phyloP scores from a whole-genome alignment of 2,113 vertebrate genomes.

The Nibea albiflora region DNA sequence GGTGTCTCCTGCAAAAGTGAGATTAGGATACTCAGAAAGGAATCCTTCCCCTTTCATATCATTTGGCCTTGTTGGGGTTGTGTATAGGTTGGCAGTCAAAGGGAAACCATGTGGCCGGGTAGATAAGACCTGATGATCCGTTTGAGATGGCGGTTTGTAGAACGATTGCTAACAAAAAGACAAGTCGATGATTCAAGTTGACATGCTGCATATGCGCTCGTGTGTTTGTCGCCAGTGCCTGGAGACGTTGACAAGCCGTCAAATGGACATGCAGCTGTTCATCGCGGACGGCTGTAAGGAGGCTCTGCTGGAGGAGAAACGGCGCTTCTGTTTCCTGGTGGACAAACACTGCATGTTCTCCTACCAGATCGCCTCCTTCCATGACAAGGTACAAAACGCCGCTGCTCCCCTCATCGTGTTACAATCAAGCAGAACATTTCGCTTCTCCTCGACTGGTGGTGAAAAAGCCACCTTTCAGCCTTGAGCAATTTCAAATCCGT shows the following conservation, averaged over 20 bases:
- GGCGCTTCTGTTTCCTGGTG: conserved; percentile 96
- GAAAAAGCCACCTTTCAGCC: not conserved
- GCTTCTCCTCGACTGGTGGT: not conserved
- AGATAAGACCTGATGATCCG: conserved; percentile 60
- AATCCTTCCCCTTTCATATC: conserved; percentile 23
- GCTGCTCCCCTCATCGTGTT: not conserved
- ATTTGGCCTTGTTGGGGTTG: conserved; percentile 15
- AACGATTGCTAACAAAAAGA: not conserved
- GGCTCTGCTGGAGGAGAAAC: conserved; percentile 95
- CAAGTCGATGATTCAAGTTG: not conserved
- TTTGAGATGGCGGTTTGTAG: conserved; percentile 1
- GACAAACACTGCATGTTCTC: conserved; percentile 96
- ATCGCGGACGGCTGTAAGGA: conserved; percentile 94
- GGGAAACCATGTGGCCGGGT: conserved; percentile 26
- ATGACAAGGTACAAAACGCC: conserved; percentile 86
- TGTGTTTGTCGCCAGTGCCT: conserved; percentile 85
- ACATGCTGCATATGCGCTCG: not conserved
- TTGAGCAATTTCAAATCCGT: not conserved
- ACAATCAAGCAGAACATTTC: not conserved
- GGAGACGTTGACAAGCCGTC: conserved; percentile 90
- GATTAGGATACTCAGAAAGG: conserved; percentile 64
- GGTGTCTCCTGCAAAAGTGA: conserved; percentile 45
- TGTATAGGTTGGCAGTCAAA: conserved; percentile 42
- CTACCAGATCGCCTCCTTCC: conserved; percentile 87
- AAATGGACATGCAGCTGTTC: conserved; percentile 95